Conservation (phyloP, 2,888 invertebrate species). For the Serripes groenlandicus region DNA sequence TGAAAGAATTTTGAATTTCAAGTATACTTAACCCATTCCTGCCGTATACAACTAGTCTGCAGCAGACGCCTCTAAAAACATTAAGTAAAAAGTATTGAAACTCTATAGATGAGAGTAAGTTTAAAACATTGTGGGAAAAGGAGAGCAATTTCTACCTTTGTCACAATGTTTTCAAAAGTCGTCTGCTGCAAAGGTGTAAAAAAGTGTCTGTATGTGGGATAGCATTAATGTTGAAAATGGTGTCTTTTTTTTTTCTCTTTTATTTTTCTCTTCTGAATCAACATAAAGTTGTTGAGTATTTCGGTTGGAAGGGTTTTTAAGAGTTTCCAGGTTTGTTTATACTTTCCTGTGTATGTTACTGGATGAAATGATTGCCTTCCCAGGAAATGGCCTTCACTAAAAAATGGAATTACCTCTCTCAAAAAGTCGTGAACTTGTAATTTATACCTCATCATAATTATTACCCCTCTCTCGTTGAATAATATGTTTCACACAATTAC, state of each 20-base stretch:
- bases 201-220: not conserved
- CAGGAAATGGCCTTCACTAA: not conserved
- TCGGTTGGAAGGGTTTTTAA: not conserved
- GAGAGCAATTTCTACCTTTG: not conserved
- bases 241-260: too few relatives aligned
- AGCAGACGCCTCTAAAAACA: too few relatives aligned
- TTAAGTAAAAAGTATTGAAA: too few relatives aligned
- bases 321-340: constrained; percentile 16
- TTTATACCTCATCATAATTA: not conserved
- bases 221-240: not conserved
- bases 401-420: constrained; percentile 3
- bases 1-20: too few relatives aligned
- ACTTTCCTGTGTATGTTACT: constrained; percentile 3
- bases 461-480: too few relatives aligned
- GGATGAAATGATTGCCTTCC: constrained; percentile 12
- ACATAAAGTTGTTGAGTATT: not conserved
- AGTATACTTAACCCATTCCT: too few relatives aligned
- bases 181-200: not conserved
- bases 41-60: too few relatives aligned
- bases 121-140: not conserved
- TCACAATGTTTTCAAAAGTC: not conserved
- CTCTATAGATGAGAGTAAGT: too few relatives aligned
- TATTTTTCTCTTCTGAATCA: too few relatives aligned
- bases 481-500: too few relatives aligned
- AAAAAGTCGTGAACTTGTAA: not conserved